Conservation (phyloP, 2,113 vertebrate species). For the Notechis scutatus region DNA sequence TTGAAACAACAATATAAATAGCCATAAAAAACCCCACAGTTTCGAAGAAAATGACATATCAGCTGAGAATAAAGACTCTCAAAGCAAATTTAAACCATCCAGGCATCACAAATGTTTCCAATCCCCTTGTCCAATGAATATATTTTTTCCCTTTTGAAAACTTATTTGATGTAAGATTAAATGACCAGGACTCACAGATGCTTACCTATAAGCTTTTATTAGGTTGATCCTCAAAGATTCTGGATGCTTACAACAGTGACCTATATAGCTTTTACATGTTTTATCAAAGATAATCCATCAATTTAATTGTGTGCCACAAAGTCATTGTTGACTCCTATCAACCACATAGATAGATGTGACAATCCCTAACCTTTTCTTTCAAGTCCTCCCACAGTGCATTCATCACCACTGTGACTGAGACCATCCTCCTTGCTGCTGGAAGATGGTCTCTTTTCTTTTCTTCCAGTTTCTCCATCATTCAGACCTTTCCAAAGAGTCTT, state of each 20-base stretch:
- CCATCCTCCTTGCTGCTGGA: background rate
- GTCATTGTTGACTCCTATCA: background rate
- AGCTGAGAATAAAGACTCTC: background rate
- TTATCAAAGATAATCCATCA: background rate
- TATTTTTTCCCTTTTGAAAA: background rate
- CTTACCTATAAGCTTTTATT: background rate
- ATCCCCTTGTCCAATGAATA: background rate
- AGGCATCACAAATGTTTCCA: background rate
- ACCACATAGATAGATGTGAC: background rate
- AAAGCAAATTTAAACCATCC: background rate
- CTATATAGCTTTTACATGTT: background rate
- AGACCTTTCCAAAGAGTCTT: background rate
- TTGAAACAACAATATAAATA: background rate
- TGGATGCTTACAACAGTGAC: background rate
- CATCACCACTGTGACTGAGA: background rate
- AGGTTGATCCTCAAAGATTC: background rate
- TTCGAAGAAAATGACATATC: background rate
- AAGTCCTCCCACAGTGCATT: background rate
- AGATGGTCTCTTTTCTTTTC: background rate
- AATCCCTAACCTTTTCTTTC: background rate
- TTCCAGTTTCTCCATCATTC: background rate
- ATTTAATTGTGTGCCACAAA: background rate
- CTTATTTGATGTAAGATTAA: background rate
- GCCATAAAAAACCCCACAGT: background rate
- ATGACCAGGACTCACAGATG: background rate